Evolutionary conservation across 2,888 invertebrate species (phyloP).

Genomic region (Ommatoiulus sabulosus): DNA sequence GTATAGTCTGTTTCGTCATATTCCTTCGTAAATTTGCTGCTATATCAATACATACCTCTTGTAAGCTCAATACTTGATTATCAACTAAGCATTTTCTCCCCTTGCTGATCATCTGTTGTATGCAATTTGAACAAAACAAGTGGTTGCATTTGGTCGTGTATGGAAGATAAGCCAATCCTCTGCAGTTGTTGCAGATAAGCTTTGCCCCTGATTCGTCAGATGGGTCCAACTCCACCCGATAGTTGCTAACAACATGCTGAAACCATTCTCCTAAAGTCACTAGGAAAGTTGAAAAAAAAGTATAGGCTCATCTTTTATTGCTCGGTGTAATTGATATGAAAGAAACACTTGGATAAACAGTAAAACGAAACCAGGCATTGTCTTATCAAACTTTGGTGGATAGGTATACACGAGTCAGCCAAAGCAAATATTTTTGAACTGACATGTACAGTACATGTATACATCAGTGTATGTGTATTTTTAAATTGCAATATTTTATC

Average conservation of each 20-base stretch:
- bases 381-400: too few species aligned
- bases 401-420: too few species aligned
- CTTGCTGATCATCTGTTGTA: neutral
- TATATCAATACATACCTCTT: neutral
- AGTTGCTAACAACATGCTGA: neutral
- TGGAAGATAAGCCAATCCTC: neutral
- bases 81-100: neutral
- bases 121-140: neutral
- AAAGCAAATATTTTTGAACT: too few species aligned
- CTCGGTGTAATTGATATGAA: neutral
- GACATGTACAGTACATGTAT: too few species aligned
- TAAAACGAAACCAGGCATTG: neutral
- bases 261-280: constrained; percentile 6
- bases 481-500: too few species aligned
- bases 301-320: too few species aligned
- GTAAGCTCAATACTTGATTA: neutral
- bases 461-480: too few species aligned
- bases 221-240: neutral
- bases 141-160: constrained; percentile 16
- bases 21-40: neutral
- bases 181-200: constrained; percentile 34
- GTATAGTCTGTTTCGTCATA: neutral
- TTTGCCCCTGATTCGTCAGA: neutral
- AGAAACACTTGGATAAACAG: neutral
- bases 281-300: neutral